phyloP scores from a whole-genome alignment of 2,797 vertebrate genomes.

The Eulemur rubriventer region DNA sequence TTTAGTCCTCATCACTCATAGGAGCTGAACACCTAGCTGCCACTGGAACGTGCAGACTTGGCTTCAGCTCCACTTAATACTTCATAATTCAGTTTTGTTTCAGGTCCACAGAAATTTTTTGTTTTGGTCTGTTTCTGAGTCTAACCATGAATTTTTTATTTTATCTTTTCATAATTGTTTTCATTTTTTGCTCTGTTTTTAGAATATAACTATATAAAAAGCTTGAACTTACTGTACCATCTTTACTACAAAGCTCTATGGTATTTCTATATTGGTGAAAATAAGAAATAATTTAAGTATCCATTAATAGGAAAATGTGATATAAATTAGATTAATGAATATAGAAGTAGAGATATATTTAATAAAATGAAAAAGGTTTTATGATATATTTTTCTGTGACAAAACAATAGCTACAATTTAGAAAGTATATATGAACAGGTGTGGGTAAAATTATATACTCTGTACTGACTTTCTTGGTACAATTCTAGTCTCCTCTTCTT shows the following conservation, averaged over 20 bases:
- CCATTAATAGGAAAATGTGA: not conserved
- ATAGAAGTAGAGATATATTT: not conserved
- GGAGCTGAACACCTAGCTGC: not conserved
- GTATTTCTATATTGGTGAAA: not conserved
- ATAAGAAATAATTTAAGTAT: not conserved
- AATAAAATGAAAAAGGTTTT: not conserved
- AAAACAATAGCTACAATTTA: not conserved
- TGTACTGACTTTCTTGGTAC: not conserved
- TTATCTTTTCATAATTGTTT: not conserved
- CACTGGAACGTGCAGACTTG: not conserved
- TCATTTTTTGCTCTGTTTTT: not conserved
- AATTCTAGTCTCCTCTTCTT: not conserved
- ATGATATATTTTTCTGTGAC: not conserved
- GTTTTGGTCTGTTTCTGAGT: not conserved
- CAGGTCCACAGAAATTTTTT: not conserved
- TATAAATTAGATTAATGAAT: not conserved
- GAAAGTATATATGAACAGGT: not conserved
- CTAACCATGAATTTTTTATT: not conserved
- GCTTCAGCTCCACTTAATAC: not conserved
- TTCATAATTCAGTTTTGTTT: conserved; percentile 20
- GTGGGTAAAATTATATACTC: not conserved
- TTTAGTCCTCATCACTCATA: not conserved
- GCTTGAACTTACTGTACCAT: not conserved
- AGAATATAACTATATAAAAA: not conserved
- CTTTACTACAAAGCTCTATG: not conserved